These are phyloP conservation scores for Raphicerus campestris DNA, from an alignment of 2,113 vertebrate species.

Conservation along the genomic window DNA sequence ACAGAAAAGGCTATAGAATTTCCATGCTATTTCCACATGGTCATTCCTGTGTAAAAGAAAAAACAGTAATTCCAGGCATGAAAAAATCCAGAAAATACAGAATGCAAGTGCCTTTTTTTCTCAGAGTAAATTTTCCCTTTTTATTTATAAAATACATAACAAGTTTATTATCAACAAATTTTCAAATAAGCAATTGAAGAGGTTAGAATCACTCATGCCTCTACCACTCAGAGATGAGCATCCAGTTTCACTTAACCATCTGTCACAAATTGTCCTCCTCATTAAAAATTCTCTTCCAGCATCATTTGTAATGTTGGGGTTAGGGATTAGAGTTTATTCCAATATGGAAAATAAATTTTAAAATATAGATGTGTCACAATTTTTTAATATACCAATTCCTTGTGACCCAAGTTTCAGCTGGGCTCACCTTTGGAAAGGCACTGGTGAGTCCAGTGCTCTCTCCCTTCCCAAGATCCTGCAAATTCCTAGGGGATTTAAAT, in stretches of 20 bases:
- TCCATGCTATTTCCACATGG: not conserved
- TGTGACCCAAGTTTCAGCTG: not conserved
- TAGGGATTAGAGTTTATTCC: not conserved
- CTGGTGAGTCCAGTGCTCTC: not conserved
- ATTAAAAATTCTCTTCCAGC: not conserved
- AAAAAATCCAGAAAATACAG: not conserved
- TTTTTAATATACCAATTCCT: not conserved
- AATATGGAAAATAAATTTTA: not conserved
- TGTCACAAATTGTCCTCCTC: not conserved
- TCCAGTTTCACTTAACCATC: not conserved
- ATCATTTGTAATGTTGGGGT: not conserved
- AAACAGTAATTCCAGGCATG: not conserved
- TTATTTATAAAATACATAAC: not conserved
- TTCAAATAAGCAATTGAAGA: not conserved
- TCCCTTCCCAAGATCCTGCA: not conserved
- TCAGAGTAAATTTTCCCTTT: not conserved
- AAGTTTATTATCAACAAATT: not conserved
- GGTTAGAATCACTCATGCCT: not conserved
- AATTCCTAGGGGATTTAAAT: not conserved
- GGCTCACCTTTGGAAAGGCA: not conserved
- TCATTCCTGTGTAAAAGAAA: not conserved
- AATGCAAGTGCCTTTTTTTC: not conserved
- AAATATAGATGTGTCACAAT: not conserved
- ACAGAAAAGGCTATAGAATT: not conserved
- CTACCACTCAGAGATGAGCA: not conserved